Base-by-base conservation (phyloP, 2,888 invertebrate genomes). In the Cheilosia urbana region DNA sequence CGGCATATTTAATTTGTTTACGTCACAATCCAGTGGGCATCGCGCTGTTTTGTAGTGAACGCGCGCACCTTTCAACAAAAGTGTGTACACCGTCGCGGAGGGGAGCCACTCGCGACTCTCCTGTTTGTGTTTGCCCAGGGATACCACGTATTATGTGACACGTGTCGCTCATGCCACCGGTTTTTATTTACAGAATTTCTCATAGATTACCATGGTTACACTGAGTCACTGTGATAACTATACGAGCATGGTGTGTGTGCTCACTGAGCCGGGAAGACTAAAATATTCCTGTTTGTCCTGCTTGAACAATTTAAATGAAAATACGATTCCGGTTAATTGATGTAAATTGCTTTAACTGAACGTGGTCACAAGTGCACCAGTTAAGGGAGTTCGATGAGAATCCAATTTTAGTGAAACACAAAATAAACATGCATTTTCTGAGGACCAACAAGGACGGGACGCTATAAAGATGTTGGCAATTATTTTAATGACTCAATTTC, bases 1-100 rank as follows among this genome's bases (percentile, higher is more conserved):
- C 57, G 66, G 69, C 60, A 68, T 77, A 77, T 80, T 85, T 81
- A 85, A 85, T 81, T 85, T 85, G 80, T 81, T 85, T 47, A 72
- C 81, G 85, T 85, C 85, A 85, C 85, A 85, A 72, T 45, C 72
- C 76, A 85, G 49, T 85, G 76, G 76, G 49, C 80, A 72, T 79
- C 68, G 62, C 55, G 11, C 57, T 9, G 62, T 37, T 15, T 27
- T 57, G 3, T 1, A 19, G 45, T 55, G 27, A 11, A 51, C 51
- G 42, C n/a, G 30, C 69, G 21, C 69, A 79, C 78, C 68, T 69
- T 68, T 62, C 11, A 42, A 49, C 13, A 66, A 58, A 66, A 37
- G 37, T 37, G 47, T 60, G 27, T 27, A 65, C 47, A 21, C 11
- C 47, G 42, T 30, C 17, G 24, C 11, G 17, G 34, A 55, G 66